Conservation (phyloP, 2,797 vertebrate genomes). For the Takifugu ocellatus region DNA sequence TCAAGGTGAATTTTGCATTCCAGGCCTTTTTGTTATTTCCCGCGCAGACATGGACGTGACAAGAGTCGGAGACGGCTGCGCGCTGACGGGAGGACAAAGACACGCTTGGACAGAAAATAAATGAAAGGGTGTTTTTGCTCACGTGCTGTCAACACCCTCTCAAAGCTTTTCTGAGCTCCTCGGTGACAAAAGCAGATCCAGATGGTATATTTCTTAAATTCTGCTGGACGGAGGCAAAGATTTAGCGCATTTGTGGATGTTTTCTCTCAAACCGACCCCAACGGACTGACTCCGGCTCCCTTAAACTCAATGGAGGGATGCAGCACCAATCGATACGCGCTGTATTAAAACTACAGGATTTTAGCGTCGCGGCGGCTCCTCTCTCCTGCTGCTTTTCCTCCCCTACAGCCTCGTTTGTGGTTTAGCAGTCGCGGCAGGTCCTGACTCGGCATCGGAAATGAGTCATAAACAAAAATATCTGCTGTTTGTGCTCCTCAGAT, state of each 20-base stretch:
- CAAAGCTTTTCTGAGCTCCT: no score
- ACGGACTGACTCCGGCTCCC: conserved; percentile 5
- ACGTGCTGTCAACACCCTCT: background rate
- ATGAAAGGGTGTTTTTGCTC: no score
- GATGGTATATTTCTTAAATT: no score
- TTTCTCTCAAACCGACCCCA: background rate
- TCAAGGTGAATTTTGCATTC: conserved; percentile 18
- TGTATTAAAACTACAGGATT: conserved; percentile 38
- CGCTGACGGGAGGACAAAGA: no score
- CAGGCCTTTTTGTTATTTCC: background rate
- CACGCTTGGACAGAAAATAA: no score
- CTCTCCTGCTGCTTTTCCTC: background rate
- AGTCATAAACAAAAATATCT: no score
- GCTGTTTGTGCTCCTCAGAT: conserved; percentile 2
- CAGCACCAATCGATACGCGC: conserved; percentile 27
- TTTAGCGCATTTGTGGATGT: background rate
- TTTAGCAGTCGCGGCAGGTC: no score
- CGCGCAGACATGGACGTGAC: no score
- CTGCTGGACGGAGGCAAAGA: background rate
- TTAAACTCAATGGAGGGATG: conserved; percentile 11
- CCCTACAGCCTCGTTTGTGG: no score
- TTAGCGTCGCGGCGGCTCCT: background rate
- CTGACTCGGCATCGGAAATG: no score
- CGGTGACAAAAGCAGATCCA: no score
- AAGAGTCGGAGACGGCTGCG: no score